Evolutionary conservation across 2,797 vertebrate genomes (phyloP).

Genomic region (Chloroceryle inda): DNA sequence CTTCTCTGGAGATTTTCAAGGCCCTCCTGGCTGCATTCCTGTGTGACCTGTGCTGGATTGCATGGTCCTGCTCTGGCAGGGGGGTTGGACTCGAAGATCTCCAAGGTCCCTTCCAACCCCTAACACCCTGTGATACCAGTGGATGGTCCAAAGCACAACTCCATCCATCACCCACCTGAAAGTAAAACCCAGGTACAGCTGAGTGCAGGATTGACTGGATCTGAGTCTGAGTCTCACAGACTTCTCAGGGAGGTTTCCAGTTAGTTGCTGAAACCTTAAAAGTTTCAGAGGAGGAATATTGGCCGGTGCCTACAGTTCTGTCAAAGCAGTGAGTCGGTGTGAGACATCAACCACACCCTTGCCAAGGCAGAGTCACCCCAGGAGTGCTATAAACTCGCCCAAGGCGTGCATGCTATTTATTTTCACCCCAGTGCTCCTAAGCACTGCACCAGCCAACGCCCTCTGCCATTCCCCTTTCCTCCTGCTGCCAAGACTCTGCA

Average conservation of each 20-base stretch:
- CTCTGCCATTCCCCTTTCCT: background rate
- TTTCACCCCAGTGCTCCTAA: background rate
- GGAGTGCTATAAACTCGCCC: background rate
- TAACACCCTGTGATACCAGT: too few species aligned
- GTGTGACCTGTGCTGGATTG: too few species aligned
- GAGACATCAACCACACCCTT: conserved; percentile 36
- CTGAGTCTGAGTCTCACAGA: background rate
- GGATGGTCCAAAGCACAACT: background rate
- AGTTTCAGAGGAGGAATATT: background rate
- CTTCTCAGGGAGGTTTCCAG: background rate
- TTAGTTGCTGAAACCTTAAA: background rate
- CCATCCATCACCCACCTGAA: background rate
- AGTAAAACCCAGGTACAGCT: background rate
- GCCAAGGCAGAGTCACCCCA: background rate
- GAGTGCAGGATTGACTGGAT: background rate
- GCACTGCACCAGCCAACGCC: background rate
- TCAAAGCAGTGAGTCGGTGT: background rate
- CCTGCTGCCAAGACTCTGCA: background rate
- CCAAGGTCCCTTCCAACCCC: background rate
- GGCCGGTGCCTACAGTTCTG: background rate
- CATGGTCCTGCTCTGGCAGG: too few species aligned
- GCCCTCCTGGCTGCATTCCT: too few species aligned
- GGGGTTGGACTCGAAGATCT: too few species aligned
- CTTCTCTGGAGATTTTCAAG: too few species aligned
- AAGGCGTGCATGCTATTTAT: background rate